Base-by-base conservation (phyloP, 35 echinoderm and acorn worm genomes). In the Apostichopus californicus region DNA sequence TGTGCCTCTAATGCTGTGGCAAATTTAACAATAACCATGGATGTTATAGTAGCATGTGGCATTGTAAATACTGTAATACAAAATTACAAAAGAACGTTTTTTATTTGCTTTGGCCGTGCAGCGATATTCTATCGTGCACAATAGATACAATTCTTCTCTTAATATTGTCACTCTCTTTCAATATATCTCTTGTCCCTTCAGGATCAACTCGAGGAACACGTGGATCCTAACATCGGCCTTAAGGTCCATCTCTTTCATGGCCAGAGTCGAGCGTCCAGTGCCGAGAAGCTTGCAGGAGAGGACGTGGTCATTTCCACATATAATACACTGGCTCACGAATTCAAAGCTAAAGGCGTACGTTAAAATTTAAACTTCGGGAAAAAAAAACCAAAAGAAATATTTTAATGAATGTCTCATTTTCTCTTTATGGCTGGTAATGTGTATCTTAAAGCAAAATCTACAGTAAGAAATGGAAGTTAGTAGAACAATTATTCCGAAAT, bases 151-250 rank as follows among this genome's bases (percentile, higher is more conserved):
- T 81, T 24, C 63, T 5, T 87, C 20, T 87, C 34, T 46, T 46
- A 46, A 0, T 46, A 46, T 46, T 46, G 34, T 46, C 34, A 46
- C 34, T 3, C 34, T 3, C 25, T 13, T 55, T 23, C 34, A 46
- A 46, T 46, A 46, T 46, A 46, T 57, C 46, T 28, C 21, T 88
- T 6, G 20, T 57, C 72, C 23, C 24, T 88, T 18, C 77, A 96
- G 95, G 92, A 94, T 23, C 96, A 98, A 66, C 92, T 98, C 56
- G 86, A 94, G 65, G 96, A 98, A 26, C 96, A 98, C 92, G 91
- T 98, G 18, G 57, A 93, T 57, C 84, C 94, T 56, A 70, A 91
- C 53, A 86, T 92, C 4, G 83, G 95, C n/a, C 83, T 98, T 14
- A 83, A 92, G 73, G 83, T 98, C 0, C 91, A 95, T 81, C 84